Evolutionary conservation across 2,888 invertebrate genomes (phyloP).

Genomic region (Pachliopta kotzebuea): DNA sequence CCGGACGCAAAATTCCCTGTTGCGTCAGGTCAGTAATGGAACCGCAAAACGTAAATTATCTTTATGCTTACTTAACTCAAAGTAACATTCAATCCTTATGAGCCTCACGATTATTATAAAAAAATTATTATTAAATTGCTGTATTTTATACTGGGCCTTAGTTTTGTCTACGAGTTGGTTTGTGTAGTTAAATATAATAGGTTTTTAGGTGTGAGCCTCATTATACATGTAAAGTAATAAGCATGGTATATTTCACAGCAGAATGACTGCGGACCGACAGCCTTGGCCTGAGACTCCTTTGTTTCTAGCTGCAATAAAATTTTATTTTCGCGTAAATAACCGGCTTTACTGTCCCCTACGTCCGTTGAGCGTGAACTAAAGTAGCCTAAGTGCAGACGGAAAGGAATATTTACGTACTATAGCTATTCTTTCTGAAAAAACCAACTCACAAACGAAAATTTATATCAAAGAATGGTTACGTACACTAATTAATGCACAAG

Average conservation of each 20-base stretch:
- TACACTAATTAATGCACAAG: background rate
- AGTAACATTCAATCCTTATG: background rate
- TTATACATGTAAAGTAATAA: constrained; percentile 15
- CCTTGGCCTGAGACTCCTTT: constrained; percentile 35
- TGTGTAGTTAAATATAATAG: background rate
- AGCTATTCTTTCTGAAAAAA: background rate
- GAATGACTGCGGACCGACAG: constrained; percentile 20
- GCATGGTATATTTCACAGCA: constrained; percentile 16
- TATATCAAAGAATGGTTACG: background rate
- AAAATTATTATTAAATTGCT: background rate
- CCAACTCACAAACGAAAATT: background rate
- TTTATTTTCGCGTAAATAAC: constrained; percentile 47
- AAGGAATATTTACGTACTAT: constrained; percentile 9
- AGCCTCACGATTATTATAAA: too few relatives aligned
- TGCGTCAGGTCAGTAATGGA: constrained; percentile 58
- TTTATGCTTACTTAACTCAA: background rate
- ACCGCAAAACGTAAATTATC: background rate
- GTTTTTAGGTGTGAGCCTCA: constrained; percentile 17
- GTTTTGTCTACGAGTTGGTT: background rate
- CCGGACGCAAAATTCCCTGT: constrained; percentile 42
- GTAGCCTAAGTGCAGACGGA: constrained; percentile 10
- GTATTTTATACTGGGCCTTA: background rate
- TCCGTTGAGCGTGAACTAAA: constrained; percentile 31
- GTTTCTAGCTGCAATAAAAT: constrained; percentile 43
- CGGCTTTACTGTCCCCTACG: constrained; percentile 35